phyloP scores from a whole-genome alignment of 1,140 invertebrate species.

The Tetramorium alpestre region DNA sequence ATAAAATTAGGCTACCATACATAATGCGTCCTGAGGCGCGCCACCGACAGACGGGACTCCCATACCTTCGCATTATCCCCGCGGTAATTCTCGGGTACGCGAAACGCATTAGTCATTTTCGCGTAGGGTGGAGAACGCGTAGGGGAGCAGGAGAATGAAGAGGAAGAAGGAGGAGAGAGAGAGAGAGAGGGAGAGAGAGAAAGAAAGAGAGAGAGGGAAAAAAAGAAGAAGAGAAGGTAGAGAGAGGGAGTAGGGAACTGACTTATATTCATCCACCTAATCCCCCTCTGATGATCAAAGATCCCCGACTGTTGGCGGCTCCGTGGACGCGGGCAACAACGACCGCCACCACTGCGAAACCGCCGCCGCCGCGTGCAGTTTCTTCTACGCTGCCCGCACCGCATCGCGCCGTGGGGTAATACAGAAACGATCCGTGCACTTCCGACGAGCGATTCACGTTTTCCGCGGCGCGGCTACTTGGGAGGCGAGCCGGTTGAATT shows the following conservation, averaged over 20 bases:
- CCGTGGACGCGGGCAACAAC: conserved; percentile 59
- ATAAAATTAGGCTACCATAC: conserved; percentile 74
- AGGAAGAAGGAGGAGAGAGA: neutral
- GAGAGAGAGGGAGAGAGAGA: neutral
- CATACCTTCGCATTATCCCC: conserved; percentile 66
- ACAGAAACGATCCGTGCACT: conserved; percentile 72
- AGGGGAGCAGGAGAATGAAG: neutral
- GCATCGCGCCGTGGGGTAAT: conserved; percentile 60
- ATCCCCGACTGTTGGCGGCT: conserved; percentile 55
- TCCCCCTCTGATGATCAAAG: conserved; percentile 68
- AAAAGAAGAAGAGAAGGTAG: too few relatives aligned
- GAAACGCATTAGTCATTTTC: conserved; percentile 72
- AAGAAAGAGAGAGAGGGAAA: neutral
- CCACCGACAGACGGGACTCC: conserved; percentile 59
- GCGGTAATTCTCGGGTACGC: conserved; percentile 70
- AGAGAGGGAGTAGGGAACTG: conserved; percentile 28
- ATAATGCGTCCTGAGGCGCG: conserved; percentile 60
- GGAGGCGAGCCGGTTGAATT: conserved; percentile 68
- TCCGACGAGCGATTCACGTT: conserved; percentile 64
- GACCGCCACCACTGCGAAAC: conserved; percentile 39
- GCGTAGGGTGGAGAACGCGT: conserved; percentile 19
- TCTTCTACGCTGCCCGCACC: conserved; percentile 48
- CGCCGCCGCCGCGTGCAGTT: conserved; percentile 35
- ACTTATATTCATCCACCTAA: conserved; percentile 73
- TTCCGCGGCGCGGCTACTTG: conserved; percentile 59